These are phyloP conservation scores for Atherinomorus stipes DNA, from an alignment of 2,113 vertebrate genomes.

Conservation along the genomic window DNA sequence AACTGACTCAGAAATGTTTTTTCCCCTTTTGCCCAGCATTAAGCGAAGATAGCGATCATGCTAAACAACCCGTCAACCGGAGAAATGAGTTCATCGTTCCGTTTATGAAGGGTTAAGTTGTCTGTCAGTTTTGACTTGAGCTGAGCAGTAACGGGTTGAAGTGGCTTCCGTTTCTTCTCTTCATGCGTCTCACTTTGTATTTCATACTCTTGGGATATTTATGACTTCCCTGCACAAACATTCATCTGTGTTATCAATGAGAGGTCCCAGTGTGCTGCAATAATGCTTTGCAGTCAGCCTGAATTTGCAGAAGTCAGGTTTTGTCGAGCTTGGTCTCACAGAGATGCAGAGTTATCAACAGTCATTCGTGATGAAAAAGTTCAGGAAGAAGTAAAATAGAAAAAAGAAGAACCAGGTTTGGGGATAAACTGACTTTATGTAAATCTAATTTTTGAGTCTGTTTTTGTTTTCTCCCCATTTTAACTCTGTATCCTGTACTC, in stretches of 20 bases:
- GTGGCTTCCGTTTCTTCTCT: not conserved
- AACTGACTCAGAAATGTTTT: fast-evolving
- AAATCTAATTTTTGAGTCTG: too few relatives aligned
- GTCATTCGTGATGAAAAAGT: constrained; percentile 13
- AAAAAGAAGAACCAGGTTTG: too few relatives aligned
- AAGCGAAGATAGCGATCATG: not conserved
- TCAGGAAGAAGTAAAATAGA: too few relatives aligned
- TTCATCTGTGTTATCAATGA: constrained; percentile 18
- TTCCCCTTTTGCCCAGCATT: not conserved
- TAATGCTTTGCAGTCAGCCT: constrained; percentile 13
- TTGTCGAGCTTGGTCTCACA: not conserved
- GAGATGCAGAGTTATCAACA: constrained; percentile 3
- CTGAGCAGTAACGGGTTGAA: not conserved
- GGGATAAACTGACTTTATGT: too few relatives aligned
- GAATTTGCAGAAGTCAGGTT: constrained; percentile 7
- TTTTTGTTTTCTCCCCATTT: too few relatives aligned
- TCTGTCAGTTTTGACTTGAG: too few relatives aligned
- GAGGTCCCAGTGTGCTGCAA: constrained; percentile 9
- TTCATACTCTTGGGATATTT: constrained; percentile 7
- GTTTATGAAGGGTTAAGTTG: not conserved
- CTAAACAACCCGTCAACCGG: not conserved
- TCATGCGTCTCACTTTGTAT: not conserved
- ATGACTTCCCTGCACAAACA: constrained; percentile 12
- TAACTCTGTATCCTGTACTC: too few relatives aligned
- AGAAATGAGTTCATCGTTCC: not conserved